Evolutionary conservation across 2,113 vertebrate genomes (phyloP).

Genomic region (Atrichornis clamosus): DNA sequence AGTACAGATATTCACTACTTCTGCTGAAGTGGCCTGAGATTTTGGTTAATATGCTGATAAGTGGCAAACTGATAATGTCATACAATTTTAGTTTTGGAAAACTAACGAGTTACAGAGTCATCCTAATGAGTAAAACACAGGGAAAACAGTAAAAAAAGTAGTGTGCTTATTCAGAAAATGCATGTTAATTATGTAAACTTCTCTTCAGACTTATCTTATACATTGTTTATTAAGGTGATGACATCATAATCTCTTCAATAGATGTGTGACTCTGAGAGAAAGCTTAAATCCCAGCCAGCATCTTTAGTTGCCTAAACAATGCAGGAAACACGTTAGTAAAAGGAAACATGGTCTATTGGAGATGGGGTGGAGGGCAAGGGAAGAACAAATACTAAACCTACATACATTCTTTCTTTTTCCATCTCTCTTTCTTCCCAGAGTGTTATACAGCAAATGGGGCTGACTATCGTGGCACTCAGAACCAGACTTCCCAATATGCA

Average conservation of each 20-base stretch:
- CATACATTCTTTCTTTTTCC: background rate
- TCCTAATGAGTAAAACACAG: background rate
- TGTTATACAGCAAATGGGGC: slow-evolving; percentile 94
- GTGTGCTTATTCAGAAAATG: background rate
- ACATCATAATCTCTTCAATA: background rate
- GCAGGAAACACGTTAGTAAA: background rate
- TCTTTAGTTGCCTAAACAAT: background rate
- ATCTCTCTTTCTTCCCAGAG: slow-evolving; percentile 74
- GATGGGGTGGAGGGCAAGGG: background rate
- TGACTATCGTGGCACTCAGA: slow-evolving; percentile 93
- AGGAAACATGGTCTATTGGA: background rate
- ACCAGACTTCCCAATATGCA: slow-evolving; percentile 85
- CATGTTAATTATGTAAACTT: background rate
- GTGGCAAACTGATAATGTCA: background rate
- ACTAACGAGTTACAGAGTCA: background rate
- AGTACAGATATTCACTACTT: background rate
- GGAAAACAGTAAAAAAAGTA: background rate
- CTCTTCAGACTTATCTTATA: background rate
- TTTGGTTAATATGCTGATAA: background rate
- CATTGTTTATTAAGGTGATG: background rate
- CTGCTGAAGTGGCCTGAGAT: background rate
- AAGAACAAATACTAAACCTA: background rate
- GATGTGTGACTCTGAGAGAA: background rate
- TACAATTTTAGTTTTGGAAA: background rate
- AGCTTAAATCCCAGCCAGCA: background rate